Percentiles rank a stretch among this genome's conserved stretches.
Conservation (phyloP, 1,140 invertebrate genomes). For the Aplysia californica region DNA sequence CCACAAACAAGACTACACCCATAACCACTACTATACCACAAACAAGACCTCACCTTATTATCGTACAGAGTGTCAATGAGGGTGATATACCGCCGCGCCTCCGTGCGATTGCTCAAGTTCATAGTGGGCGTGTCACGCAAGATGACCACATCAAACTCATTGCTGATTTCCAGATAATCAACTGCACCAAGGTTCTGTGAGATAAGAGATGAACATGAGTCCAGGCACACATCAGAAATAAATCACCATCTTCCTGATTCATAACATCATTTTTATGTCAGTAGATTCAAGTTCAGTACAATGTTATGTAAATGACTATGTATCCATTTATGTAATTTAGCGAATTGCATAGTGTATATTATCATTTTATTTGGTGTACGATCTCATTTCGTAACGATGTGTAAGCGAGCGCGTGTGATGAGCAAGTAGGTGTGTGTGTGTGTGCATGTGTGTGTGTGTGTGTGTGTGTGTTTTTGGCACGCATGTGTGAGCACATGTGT, state of each 20-base stretch:
- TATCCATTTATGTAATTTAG: too few species aligned
- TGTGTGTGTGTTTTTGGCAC: too few species aligned
- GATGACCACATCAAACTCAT: constrained; percentile 94
- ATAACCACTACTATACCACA: too few species aligned
- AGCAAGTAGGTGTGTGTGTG: background rate
- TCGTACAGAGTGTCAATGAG: constrained; percentile 98
- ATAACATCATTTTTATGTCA: too few species aligned
- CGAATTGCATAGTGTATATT: background rate
- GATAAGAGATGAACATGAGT: constrained; percentile 5
- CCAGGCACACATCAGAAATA: background rate
- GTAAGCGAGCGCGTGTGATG: too few species aligned
- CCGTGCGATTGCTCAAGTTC: constrained; percentile 79
- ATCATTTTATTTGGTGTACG: background rate
- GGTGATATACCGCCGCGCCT: constrained; percentile 94
- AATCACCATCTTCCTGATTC: background rate
- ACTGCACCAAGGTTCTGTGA: constrained; percentile 88
- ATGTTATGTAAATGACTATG: too few species aligned
- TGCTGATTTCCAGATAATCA: constrained; percentile 92
- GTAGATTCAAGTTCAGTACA: too few species aligned
- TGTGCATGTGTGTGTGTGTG: background rate
- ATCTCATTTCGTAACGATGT: too few species aligned
- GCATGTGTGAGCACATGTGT: too few species aligned
- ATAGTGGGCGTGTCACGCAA: constrained; percentile 90
- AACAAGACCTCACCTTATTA: too few species aligned
- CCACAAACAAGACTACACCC: too few species aligned